A percentile compares a stretch with the other conserved stretches of the same genome.
phyloP scores from a whole-genome alignment of 2,888 invertebrate species.

The Gymnosoma rotundatum region DNA sequence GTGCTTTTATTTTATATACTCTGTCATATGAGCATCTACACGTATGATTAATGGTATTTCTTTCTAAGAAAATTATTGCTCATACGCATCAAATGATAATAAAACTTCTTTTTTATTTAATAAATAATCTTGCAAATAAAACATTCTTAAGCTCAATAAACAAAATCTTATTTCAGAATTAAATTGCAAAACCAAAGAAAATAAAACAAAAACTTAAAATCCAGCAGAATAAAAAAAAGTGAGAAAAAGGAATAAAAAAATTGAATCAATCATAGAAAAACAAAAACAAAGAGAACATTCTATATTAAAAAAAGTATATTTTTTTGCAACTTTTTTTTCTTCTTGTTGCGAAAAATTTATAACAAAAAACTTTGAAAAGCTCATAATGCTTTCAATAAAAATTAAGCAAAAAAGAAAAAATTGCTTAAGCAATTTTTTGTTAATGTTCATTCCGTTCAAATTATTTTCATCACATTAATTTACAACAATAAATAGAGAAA shows the following conservation, averaged over 20 bases:
- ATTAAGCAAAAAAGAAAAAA: slow-evolving; percentile 10
- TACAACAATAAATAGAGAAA: slow-evolving; percentile 49
- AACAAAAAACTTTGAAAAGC: slow-evolving; percentile 28
- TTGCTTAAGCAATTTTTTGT: slow-evolving; percentile 14
- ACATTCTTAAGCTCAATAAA: not conserved
- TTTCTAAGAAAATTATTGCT: not conserved
- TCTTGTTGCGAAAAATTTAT: not conserved
- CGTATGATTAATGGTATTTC: slow-evolving; percentile 12
- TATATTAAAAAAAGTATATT: too few relatives aligned
- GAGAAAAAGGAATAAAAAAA: too few relatives aligned
- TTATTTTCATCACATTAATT: slow-evolving; percentile 62
- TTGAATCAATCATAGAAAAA: too few relatives aligned
- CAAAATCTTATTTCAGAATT: slow-evolving; percentile 9
- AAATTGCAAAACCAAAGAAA: slow-evolving; percentile 1
- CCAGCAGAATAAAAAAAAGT: too few relatives aligned
- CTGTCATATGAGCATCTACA: not conserved
- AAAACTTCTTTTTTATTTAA: not conserved
- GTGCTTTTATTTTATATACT: too few relatives aligned
- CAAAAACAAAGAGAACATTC: too few relatives aligned
- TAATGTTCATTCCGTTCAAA: slow-evolving; percentile 41
- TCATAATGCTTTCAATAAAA: slow-evolving; percentile 19
- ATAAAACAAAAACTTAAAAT: not conserved
- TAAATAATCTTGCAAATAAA: not conserved
- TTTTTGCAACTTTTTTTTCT: not conserved
- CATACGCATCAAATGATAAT: not conserved